phyloP scores from a whole-genome alignment of 1,140 invertebrate genomes.

The Trinorchestia longiramus region DNA sequence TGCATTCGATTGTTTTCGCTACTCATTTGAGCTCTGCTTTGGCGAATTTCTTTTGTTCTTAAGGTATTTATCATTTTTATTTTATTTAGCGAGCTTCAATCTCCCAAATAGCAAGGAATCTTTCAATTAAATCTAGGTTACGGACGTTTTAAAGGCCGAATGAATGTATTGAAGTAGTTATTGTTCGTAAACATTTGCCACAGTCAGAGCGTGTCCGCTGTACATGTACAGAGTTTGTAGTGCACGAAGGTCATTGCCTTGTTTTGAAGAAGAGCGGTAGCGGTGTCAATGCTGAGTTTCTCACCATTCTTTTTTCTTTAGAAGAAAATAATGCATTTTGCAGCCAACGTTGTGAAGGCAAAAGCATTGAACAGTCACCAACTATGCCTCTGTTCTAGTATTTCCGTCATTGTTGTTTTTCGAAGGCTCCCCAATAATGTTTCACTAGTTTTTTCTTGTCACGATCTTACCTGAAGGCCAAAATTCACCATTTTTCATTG shows the following conservation, averaged over 20 bases:
- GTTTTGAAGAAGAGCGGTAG: neutral
- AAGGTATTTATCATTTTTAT: too few species aligned
- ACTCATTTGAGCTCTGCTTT: neutral
- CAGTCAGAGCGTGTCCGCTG: neutral
- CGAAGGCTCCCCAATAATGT: neutral
- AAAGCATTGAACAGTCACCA: neutral
- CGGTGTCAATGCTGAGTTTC: neutral
- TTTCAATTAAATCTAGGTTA: too few species aligned
- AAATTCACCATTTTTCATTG: too few species aligned
- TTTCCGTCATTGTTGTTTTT: neutral
- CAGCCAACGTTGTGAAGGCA: neutral
- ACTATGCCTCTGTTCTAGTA: neutral
- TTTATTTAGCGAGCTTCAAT: too few species aligned
- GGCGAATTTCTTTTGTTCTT: too few species aligned
- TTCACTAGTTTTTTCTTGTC: too few species aligned
- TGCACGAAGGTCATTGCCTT: neutral
- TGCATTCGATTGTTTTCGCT: neutral
- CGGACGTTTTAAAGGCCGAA: too few species aligned
- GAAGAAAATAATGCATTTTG: neutral
- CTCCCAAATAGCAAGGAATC: too few species aligned
- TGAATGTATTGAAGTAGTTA: too few species aligned
- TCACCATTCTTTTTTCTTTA: neutral
- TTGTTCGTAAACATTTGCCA: neutral
- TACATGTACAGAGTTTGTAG: neutral
- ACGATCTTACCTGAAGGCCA: too few species aligned